Conservation (phyloP, 2,888 invertebrate genomes). For the Spicauda simplicius region DNA sequence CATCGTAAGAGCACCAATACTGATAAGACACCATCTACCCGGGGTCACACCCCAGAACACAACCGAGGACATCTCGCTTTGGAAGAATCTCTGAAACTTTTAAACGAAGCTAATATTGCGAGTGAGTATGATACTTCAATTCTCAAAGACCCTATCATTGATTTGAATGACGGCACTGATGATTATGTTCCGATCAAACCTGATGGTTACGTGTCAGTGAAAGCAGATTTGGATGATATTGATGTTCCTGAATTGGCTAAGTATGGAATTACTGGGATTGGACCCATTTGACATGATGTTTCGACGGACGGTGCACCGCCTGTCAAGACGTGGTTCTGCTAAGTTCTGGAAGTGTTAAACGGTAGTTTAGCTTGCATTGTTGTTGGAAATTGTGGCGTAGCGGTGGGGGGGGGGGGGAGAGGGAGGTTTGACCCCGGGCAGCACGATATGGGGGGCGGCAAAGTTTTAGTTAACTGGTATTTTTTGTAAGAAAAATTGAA, state of each 20-base stretch:
- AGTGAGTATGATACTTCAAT: conserved; percentile 60
- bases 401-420: no score
- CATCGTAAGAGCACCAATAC: conserved; percentile 62
- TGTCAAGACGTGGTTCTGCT: conserved; percentile 83
- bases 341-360: conserved; percentile 29
- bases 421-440: no score
- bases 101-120: conserved; percentile 77
- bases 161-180: conserved; percentile 67
- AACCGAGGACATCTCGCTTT: conserved; percentile 62
- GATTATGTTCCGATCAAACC: conserved; percentile 74
- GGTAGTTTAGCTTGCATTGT: not conserved
- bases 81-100: conserved; percentile 75
- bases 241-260: conserved; percentile 70
- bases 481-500: no score
- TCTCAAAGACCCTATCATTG: conserved; percentile 70
- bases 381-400: no score
- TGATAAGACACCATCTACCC: conserved; percentile 57
- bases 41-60: conserved; percentile 66
- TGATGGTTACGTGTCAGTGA: conserved; percentile 46
- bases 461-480: no score
- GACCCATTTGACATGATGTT: conserved; percentile 75
- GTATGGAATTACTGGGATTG: conserved; percentile 61
- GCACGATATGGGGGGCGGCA: no score
- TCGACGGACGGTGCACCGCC: conserved; percentile 61
- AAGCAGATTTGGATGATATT: conserved; percentile 65